Percentiles rank a stretch among this genome's conserved stretches.
phyloP scores from a whole-genome alignment of 2,113 vertebrate genomes.

The Pseudolaguvia tuberculata region DNA sequence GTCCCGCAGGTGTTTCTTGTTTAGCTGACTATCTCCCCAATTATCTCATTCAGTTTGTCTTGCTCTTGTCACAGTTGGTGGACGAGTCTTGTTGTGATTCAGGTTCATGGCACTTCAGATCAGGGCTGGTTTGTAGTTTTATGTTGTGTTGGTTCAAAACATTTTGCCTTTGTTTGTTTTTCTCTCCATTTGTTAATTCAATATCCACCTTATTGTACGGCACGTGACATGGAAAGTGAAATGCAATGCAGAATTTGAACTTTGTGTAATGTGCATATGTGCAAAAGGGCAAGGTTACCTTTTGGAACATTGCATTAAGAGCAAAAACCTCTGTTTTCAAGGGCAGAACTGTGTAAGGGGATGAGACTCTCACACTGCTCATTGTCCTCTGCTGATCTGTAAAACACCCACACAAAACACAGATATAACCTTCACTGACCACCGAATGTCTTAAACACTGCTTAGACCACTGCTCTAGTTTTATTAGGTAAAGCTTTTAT shows the following conservation, averaged over 20 bases:
- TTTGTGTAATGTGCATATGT: neutral
- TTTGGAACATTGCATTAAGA: neutral
- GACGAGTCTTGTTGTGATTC: too few relatives aligned
- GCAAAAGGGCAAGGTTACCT: slow-evolving; percentile 20
- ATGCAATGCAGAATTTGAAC: neutral
- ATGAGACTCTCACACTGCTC: slow-evolving; percentile 95
- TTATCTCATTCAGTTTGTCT: too few relatives aligned
- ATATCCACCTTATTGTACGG: too few relatives aligned
- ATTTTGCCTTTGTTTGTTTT: too few relatives aligned
- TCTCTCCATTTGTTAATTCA: too few relatives aligned
- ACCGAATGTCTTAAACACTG: neutral
- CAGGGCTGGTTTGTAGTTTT: too few relatives aligned
- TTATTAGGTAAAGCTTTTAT: neutral
- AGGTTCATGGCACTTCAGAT: too few relatives aligned
- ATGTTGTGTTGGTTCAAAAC: too few relatives aligned
- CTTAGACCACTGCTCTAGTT: neutral
- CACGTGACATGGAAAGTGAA: neutral
- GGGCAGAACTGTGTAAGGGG: slow-evolving; percentile 78
- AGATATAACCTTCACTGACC: neutral
- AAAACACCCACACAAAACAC: slow-evolving; percentile 16
- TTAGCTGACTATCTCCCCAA: too few relatives aligned
- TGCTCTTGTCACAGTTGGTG: too few relatives aligned
- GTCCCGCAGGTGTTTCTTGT: too few relatives aligned
- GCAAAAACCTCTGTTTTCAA: slow-evolving; percentile 61
- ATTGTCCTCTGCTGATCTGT: slow-evolving; percentile 80